A percentile compares a stretch with the other conserved stretches of the same genome.
These are phyloP conservation scores for Rosalia funebris DNA, from an alignment of 2,888 invertebrate species.

Conservation along the genomic window DNA sequence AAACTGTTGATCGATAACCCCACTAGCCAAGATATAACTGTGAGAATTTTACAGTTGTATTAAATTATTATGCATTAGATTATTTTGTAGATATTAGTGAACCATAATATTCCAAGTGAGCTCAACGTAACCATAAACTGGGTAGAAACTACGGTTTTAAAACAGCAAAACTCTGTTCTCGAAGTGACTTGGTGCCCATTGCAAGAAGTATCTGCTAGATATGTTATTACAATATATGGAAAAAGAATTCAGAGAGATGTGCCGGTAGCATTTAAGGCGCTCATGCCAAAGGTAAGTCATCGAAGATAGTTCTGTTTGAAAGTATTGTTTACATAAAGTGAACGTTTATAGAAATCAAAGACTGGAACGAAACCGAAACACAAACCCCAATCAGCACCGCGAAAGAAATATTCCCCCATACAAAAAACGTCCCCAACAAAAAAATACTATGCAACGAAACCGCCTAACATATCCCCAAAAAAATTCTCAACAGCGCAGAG, in stretches of 20 bases:
- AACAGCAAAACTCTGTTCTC: constrained; percentile 67
- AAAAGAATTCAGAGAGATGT: constrained; percentile 75
- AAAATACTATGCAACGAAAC: constrained; percentile 33
- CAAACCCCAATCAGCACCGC: neutral
- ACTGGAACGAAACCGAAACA: constrained; percentile 25
- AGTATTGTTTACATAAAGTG: neutral
- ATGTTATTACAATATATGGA: constrained; percentile 71
- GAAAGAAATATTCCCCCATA: constrained; percentile 14
- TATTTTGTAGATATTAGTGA: constrained; percentile 65
- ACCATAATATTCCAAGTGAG: constrained; percentile 68
- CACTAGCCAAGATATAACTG: constrained; percentile 62
- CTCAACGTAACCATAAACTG: constrained; percentile 69
- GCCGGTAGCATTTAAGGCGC: constrained; percentile 71
- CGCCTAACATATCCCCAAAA: constrained; percentile 33
- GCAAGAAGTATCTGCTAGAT: constrained; percentile 70
- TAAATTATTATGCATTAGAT: neutral
- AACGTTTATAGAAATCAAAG: constrained; percentile 21
- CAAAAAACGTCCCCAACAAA: constrained; percentile 38
- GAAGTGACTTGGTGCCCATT: constrained; percentile 74
- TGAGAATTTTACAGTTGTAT: constrained; percentile 49
- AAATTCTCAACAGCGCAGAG: constrained; percentile 25
- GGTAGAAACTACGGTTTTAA: constrained; percentile 67
- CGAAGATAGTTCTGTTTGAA: constrained; percentile 2
- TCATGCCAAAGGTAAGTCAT: constrained; percentile 54
- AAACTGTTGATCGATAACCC: constrained; percentile 72